phyloP scores from a whole-genome alignment of 2,797 vertebrate genomes.

The Bradypodion pumilum region DNA sequence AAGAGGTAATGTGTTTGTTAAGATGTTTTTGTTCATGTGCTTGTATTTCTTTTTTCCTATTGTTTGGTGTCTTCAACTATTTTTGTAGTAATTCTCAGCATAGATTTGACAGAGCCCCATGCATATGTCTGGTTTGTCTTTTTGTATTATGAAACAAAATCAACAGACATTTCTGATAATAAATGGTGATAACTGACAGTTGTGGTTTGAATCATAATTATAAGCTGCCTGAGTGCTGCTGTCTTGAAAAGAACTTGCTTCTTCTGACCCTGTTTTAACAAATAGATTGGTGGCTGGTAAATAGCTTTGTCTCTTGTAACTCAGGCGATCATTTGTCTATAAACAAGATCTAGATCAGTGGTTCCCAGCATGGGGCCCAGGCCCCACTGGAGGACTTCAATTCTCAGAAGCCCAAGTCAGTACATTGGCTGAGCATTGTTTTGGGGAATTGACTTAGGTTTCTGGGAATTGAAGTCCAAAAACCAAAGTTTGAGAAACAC shows the following conservation, averaged over 20 bases:
- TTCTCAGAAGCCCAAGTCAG: no score
- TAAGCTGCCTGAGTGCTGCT: constrained; percentile 11
- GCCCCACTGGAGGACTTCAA: no score
- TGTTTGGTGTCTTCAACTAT: constrained; percentile 47
- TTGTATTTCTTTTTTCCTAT: background rate
- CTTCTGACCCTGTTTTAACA: constrained; percentile 25
- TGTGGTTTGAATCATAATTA: constrained; percentile 54
- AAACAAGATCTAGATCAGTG: constrained; percentile 58
- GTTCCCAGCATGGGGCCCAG: no score
- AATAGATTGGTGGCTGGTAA: constrained; percentile 53
- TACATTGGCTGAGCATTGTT: no score
- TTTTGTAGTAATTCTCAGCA: constrained; percentile 19
- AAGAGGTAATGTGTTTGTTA: constrained; percentile 87
- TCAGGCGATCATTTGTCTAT: constrained; percentile 57
- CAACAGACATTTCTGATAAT: constrained; percentile 32
- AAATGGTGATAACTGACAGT: constrained; percentile 14
- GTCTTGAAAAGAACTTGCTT: constrained; percentile 50
- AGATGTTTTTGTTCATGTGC: constrained; percentile 46
- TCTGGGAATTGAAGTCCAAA: no score
- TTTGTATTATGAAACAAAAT: constrained; percentile 36
- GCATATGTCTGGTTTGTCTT: constrained; percentile 44
- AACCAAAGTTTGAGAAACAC: no score
- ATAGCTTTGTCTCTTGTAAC: constrained; percentile 55
- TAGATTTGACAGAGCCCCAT: constrained; percentile 21
- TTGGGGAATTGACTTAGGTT: no score